Evolutionary conservation across 2,797 vertebrate genomes (phyloP).

Genomic region (Nasua narica): DNA sequence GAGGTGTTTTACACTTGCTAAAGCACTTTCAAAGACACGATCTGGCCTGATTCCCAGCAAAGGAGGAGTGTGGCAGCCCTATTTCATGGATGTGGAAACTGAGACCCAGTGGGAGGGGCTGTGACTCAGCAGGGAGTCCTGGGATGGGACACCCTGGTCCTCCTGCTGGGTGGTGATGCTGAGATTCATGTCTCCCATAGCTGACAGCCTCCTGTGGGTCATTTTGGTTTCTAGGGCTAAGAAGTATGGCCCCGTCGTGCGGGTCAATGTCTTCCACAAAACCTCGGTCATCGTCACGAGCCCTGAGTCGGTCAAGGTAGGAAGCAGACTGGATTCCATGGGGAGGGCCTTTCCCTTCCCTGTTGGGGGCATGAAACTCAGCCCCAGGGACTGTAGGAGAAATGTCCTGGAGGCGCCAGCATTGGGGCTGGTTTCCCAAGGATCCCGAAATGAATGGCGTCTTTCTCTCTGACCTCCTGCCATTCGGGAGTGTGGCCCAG

Average conservation of each 20-base stretch:
- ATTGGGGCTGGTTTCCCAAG: not conserved
- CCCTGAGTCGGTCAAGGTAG: constrained; percentile 93
- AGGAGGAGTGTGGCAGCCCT: not conserved
- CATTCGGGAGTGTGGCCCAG: not conserved
- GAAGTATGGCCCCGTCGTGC: constrained; percentile 86
- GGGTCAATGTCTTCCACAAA: constrained; percentile 85
- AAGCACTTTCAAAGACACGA: not conserved
- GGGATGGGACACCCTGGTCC: not conserved
- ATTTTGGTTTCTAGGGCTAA: constrained; percentile 84
- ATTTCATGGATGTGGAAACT: not conserved
- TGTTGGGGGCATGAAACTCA: not conserved
- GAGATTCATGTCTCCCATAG: fast-evolving
- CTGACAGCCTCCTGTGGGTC: not conserved
- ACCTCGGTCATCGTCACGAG: constrained; percentile 81
- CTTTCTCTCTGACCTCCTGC: not conserved
- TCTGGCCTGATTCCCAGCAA: not conserved
- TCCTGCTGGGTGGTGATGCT: not conserved
- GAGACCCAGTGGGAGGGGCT: not conserved
- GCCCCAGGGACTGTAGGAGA: not conserved
- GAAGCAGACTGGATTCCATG: not conserved
- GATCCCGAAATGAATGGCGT: not conserved
- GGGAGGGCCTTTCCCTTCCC: not conserved
- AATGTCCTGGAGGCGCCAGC: no score
- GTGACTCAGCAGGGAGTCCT: not conserved
- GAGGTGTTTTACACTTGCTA: not conserved